Evolutionary conservation across 2,888 invertebrate genomes (phyloP).

Genomic region (Tachystola acroxantha): DNA sequence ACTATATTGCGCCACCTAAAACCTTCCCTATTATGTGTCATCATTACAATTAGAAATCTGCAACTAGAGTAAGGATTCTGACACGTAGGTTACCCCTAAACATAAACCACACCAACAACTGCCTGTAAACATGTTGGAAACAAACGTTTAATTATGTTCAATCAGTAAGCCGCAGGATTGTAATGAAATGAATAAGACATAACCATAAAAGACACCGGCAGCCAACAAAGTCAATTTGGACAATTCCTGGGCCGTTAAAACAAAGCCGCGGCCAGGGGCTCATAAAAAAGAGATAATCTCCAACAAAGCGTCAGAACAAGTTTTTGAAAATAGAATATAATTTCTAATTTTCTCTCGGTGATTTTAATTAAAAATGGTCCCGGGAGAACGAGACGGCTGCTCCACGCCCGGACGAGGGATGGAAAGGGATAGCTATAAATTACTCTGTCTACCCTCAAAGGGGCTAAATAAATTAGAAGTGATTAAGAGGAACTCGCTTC

Average conservation of each 20-base stretch:
- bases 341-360: slow-evolving; percentile 77
- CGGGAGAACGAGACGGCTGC: slow-evolving; percentile 59
- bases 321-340: slow-evolving; percentile 79
- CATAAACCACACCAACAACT: too few species aligned
- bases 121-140: too few species aligned
- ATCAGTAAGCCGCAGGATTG: too few species aligned
- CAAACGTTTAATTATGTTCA: too few species aligned
- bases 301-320: slow-evolving; percentile 75
- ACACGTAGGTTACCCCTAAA: too few species aligned
- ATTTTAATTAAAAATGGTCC: slow-evolving; percentile 79
- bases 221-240: slow-evolving; percentile 61
- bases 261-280: slow-evolving; percentile 69
- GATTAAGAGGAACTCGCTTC: slow-evolving; percentile 75
- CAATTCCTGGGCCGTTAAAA: slow-evolving; percentile 69
- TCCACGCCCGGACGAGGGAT: slow-evolving; percentile 40
- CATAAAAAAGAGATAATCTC: slow-evolving; percentile 77
- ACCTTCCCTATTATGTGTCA: too few species aligned
- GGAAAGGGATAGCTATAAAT: slow-evolving; percentile 69
- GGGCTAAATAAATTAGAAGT: slow-evolving; percentile 77
- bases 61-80: too few species aligned
- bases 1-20: too few species aligned
- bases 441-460: slow-evolving; percentile 61
- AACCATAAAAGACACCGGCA: slow-evolving; percentile 54
- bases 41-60: too few species aligned
- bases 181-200: slow-evolving; percentile 64